phyloP scores from a whole-genome alignment of 2,797 vertebrate species.

The Nannoperca obscura region DNA sequence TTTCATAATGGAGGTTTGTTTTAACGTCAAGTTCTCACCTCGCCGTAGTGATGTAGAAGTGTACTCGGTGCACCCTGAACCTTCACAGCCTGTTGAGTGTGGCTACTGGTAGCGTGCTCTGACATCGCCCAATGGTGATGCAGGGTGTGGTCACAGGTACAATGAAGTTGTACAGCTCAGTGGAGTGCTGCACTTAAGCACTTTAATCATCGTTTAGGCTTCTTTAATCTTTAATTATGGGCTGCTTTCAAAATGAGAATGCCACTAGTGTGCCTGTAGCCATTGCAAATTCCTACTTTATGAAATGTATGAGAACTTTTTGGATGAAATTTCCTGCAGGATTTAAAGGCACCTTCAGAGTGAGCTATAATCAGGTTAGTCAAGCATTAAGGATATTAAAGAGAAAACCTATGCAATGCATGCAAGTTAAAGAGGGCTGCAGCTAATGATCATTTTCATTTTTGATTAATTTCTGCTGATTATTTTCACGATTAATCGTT shows the following conservation, averaged over 20 bases:
- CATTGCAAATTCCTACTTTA: not conserved
- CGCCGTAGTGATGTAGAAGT: too few species aligned
- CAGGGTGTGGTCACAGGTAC: not conserved
- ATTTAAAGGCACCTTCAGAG: constrained; percentile 20
- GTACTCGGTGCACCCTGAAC: too few species aligned
- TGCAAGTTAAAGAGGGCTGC: not conserved
- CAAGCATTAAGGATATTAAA: too few species aligned
- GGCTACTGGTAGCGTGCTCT: not conserved
- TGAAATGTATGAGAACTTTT: not conserved
- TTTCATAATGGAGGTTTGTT: not conserved
- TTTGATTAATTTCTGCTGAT: too few species aligned
- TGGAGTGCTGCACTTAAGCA: not conserved
- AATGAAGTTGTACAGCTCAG: too few species aligned
- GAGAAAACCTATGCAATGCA: too few species aligned
- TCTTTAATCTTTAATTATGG: not conserved
- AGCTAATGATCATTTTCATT: too few species aligned
- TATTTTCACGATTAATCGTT: too few species aligned
- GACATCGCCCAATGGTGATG: not conserved
- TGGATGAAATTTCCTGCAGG: not conserved
- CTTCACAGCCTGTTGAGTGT: too few species aligned
- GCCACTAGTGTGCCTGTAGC: not conserved
- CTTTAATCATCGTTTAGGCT: too few species aligned
- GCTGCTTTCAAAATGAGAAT: not conserved
- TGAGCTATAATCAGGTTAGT: not conserved
- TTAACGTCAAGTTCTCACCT: too few species aligned